Conservation (phyloP, 2,113 vertebrate species). For the Argyrosomus japonicus region DNA sequence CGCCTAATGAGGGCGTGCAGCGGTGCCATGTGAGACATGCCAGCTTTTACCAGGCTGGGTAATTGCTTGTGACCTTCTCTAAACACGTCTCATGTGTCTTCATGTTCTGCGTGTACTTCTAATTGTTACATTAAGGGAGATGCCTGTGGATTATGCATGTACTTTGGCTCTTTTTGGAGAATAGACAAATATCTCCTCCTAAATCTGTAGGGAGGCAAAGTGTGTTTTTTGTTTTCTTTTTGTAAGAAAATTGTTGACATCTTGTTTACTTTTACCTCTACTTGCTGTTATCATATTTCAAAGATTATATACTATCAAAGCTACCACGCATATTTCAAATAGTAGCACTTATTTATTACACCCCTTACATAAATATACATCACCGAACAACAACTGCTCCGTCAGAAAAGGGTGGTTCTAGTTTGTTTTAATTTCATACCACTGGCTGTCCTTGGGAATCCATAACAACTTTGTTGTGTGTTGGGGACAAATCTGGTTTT, state of each 20-base stretch:
- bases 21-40: conserved; percentile 75
- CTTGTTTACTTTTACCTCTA: background rate
- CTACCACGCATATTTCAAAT: background rate
- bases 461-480: conserved; percentile 46
- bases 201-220: background rate
- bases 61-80: conserved; percentile 82
- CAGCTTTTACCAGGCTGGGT: conserved; percentile 77
- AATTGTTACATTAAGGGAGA: conserved; percentile 67
- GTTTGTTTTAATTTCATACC: conserved; percentile 17
- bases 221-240: background rate
- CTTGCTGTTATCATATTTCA: background rate
- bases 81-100: conserved; percentile 72
- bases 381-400: background rate
- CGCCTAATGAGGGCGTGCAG: conserved; percentile 78
- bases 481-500: conserved; percentile 59
- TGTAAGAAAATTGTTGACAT: background rate
- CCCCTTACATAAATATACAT: background rate
- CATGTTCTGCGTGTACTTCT: conserved; percentile 52
- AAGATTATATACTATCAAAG: background rate
- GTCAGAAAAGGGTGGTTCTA: conserved; percentile 14
- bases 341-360: background rate
- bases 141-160: conserved; percentile 40
- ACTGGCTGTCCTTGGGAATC: conserved; percentile 37
- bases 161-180: conserved; percentile 18
- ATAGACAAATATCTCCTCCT: background rate